A percentile compares a stretch with the other conserved stretches of the same genome.
phyloP scores from a whole-genome alignment of 2,888 invertebrate genomes.

The Ophion ventricosus region DNA sequence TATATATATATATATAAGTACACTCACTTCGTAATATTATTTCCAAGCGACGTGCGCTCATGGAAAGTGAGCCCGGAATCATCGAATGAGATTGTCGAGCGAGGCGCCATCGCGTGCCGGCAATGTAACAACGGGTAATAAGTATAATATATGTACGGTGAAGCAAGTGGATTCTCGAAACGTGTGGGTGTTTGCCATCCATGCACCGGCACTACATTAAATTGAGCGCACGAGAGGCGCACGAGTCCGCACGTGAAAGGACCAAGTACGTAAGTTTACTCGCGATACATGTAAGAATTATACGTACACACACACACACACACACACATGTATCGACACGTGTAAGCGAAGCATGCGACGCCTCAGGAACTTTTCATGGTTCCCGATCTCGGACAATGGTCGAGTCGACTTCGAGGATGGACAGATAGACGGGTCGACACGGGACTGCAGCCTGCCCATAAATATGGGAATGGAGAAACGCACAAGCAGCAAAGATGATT shows the following conservation, averaged over 20 bases:
- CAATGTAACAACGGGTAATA: slow-evolving; percentile 34
- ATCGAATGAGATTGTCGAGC: slow-evolving; percentile 53
- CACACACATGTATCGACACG: not conserved
- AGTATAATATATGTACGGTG: slow-evolving; percentile 26
- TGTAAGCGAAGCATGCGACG: slow-evolving; percentile 61
- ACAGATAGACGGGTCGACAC: slow-evolving; percentile 55
- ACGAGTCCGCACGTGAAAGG: slow-evolving; percentile 43
- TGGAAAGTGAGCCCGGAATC: slow-evolving; percentile 56
- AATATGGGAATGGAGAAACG: slow-evolving; percentile 19
- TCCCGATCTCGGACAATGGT: slow-evolving; percentile 77
- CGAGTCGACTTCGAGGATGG: slow-evolving; percentile 68
- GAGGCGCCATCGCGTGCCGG: slow-evolving; percentile 64
- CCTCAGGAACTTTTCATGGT: slow-evolving; percentile 75
- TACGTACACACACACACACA: not conserved
- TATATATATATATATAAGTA: not conserved
- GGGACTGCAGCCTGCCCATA: slow-evolving; percentile 33
- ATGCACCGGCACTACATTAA: slow-evolving; percentile 53
- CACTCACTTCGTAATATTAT: slow-evolving; percentile 32
- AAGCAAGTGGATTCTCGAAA: slow-evolving; percentile 45
- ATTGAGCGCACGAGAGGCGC: slow-evolving; percentile 61
- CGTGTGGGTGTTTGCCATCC: slow-evolving; percentile 53
- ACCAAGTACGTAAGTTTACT: slow-evolving; percentile 26
- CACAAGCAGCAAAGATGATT: slow-evolving; percentile 23
- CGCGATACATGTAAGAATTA: slow-evolving; percentile 16
- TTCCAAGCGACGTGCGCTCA: slow-evolving; percentile 34